Percentiles rank a stretch among this genome's conserved stretches.
These are phyloP conservation scores for Megaustenia siamemsis DNA, from an alignment of 2,888 invertebrate species.

Conservation along the genomic window DNA sequence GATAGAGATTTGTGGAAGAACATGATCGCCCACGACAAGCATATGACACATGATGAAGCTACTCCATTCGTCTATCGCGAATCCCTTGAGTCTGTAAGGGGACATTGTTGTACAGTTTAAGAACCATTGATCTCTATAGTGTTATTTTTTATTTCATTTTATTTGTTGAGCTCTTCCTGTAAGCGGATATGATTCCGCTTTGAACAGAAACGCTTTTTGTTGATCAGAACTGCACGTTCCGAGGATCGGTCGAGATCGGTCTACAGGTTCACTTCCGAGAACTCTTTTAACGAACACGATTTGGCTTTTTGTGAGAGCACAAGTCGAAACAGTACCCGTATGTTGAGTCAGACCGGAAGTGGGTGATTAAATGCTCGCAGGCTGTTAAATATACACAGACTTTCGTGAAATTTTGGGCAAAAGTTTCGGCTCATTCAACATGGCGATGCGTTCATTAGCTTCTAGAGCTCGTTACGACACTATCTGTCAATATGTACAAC, in stretches of 20 bases:
- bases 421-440: too few species aligned
- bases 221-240: conserved; percentile 17
- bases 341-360: neutral
- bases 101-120: too few species aligned
- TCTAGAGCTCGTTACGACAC: too few species aligned
- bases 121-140: too few species aligned
- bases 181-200: neutral
- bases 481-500: too few species aligned
- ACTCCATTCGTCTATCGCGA: too few species aligned
- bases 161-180: neutral
- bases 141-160: too few species aligned
- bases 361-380: neutral
- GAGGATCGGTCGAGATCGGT: neutral
- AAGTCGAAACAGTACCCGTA: neutral
- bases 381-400: neutral
- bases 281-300: conserved; percentile 12
- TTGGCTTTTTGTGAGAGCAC: conserved; percentile 1
- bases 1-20: too few species aligned
- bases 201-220: neutral
- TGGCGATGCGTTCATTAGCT: too few species aligned
- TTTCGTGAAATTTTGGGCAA: neutral
- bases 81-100: too few species aligned
- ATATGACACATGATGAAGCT: too few species aligned
- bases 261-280: conserved; percentile 5
- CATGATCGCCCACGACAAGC: too few species aligned